Percentiles rank a stretch among this genome's conserved stretches.
These are phyloP conservation scores for Brachyhypopomus occidentalis DNA, from an alignment of 2,113 vertebrate species.

Conservation along the genomic window DNA sequence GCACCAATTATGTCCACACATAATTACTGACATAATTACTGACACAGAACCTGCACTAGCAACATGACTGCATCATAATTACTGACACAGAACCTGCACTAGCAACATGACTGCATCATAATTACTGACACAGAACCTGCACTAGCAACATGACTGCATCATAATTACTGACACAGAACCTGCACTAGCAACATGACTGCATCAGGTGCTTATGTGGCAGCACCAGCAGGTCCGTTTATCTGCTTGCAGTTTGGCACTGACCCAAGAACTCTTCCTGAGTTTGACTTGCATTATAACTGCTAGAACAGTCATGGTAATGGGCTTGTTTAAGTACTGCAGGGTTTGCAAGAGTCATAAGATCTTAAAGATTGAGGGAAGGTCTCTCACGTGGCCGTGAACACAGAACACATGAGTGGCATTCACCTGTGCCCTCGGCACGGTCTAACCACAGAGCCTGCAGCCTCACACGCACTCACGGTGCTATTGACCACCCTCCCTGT, in stretches of 20 bases:
- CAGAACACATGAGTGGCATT: constrained; percentile 2
- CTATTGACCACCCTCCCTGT: constrained; percentile 43
- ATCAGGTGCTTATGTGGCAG: neutral
- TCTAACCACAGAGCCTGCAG: constrained; percentile 11
- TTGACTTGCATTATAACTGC: neutral
- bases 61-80: neutral
- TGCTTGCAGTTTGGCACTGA: neutral
- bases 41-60: neutral
- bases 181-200: no score
- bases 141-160: neutral
- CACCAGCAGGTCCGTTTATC: neutral
- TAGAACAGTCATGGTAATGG: no score
- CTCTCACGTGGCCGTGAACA: constrained; percentile 4
- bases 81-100: neutral
- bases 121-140: neutral
- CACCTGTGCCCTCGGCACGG: neutral
- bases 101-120: neutral
- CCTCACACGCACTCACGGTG: constrained; percentile 31
- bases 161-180: neutral
- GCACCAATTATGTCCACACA: constrained; percentile 11
- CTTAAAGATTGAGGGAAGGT: neutral
- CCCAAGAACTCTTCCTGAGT: neutral
- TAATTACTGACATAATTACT: neutral
- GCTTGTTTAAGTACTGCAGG: no score
- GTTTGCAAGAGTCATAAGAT: neutral